Evolutionary conservation across 2,888 invertebrate genomes (phyloP).

Genomic region (Erebia aethiops): DNA sequence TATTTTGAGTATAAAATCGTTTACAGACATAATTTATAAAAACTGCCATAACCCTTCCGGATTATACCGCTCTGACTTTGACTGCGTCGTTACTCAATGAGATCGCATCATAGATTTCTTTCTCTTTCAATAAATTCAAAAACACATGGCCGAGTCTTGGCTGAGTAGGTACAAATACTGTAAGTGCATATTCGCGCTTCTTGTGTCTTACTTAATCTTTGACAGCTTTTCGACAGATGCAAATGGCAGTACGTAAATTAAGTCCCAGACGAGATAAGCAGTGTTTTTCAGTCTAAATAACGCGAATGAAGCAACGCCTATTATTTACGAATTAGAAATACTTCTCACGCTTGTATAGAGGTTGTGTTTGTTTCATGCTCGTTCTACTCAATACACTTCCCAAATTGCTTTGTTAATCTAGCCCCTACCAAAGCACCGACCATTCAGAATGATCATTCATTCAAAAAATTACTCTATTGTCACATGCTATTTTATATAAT

Average conservation of each 20-base stretch:
- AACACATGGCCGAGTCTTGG: no score
- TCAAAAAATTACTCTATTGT: slow-evolving; percentile 2
- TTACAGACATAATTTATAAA: no score
- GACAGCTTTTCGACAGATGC: slow-evolving; percentile 9
- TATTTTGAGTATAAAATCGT: no score
- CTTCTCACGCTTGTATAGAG: slow-evolving; percentile 37
- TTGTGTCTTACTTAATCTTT: slow-evolving; percentile 2
- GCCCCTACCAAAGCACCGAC: not conserved
- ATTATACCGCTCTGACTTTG: no score
- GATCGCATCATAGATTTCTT: no score
- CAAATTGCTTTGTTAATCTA: slow-evolving; percentile 17
- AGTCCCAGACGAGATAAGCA: slow-evolving; percentile 35
- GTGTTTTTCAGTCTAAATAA: slow-evolving; percentile 41
- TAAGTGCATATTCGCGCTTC: not conserved
- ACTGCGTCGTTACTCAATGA: no score
- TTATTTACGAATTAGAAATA: slow-evolving; percentile 44
- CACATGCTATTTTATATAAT: not conserved
- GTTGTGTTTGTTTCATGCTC: slow-evolving; percentile 22
- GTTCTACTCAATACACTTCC: slow-evolving; percentile 23
- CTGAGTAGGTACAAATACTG: no score
- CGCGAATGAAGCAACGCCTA: slow-evolving; percentile 42
- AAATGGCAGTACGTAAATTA: slow-evolving; percentile 26
- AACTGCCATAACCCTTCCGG: no score
- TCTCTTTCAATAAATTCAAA: no score
- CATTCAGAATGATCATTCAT: slow-evolving; percentile 11